Conservation (phyloP, 1,140 invertebrate species). For the Schlechtendalia chinensis region DNA sequence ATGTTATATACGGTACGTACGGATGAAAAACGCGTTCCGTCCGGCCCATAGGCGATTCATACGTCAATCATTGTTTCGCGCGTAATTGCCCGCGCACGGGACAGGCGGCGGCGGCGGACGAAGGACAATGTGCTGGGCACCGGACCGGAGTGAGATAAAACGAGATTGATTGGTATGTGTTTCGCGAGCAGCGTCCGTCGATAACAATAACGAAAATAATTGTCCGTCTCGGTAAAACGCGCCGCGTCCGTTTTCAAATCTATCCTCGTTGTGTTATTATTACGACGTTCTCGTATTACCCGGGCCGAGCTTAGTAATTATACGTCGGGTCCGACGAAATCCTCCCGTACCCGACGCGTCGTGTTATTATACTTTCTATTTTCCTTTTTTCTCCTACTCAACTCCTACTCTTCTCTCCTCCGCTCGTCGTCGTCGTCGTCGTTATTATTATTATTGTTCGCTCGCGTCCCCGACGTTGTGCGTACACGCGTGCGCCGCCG, state of each 20-base stretch:
- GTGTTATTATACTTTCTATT: no score
- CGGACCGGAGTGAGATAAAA: conserved; percentile 27
- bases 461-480: no score
- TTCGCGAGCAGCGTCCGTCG: neutral
- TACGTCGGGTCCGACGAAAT: no score
- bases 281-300: conserved; percentile 10
- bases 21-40: conserved; percentile 41
- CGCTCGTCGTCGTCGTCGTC: neutral
- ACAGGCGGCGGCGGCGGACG: conserved; percentile 24
- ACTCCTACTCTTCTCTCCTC: neutral
- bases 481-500: no score
- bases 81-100: conserved; percentile 27
- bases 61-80: conserved; percentile 46
- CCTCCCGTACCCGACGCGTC: conserved; percentile 14
- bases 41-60: conserved; percentile 38
- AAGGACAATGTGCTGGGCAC: neutral
- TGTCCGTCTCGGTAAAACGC: conserved; percentile 19
- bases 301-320: conserved; percentile 10
- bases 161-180: conserved; percentile 33
- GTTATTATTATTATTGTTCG: neutral
- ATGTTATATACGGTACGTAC: neutral
- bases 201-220: conserved; percentile 35
- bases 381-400: neutral
- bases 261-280: no score
- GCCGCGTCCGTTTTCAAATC: no score